Conservation (phyloP, 2,797 vertebrate genomes). For the Leptodactylus fallax region DNA sequence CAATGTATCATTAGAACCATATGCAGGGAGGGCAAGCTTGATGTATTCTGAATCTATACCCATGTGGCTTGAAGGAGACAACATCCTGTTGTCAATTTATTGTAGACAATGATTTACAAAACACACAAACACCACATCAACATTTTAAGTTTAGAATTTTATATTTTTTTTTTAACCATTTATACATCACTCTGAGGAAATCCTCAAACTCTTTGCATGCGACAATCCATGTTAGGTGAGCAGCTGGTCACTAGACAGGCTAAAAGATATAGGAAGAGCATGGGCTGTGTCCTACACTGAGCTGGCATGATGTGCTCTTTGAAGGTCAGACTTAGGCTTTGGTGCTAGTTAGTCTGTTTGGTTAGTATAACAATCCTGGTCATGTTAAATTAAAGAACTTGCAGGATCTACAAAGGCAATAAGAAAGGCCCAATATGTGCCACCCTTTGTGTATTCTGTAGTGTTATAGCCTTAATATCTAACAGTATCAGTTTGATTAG, state of each 20-base stretch:
- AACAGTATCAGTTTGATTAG: neutral
- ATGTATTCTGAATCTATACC: conserved; percentile 6
- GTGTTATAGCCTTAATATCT: neutral
- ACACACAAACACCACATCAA: conserved; percentile 51
- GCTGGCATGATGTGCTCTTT: conserved; percentile 34
- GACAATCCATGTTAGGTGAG: conserved; percentile 61
- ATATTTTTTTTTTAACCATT: conserved; percentile 63
- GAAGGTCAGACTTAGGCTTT: conserved; percentile 21
- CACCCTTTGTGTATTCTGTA: conserved; percentile 33
- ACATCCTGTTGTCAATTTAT: neutral
- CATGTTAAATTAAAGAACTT: conserved; percentile 15
- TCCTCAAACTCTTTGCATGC: conserved; percentile 64
- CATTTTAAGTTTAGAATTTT: conserved; percentile 59
- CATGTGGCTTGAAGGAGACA: conserved; percentile 23
- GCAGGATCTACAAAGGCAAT: conserved; percentile 39
- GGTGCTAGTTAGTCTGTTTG: conserved; percentile 30
- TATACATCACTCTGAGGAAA: conserved; percentile 64
- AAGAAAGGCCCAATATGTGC: conserved; percentile 50
- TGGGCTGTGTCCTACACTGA: conserved; percentile 27
- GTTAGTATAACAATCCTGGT: conserved; percentile 19
- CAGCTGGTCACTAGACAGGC: conserved; percentile 60
- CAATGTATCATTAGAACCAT: conserved; percentile 21
- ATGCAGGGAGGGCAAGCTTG: conserved; percentile 4
- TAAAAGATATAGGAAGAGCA: conserved; percentile 52
- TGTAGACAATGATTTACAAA: conserved; percentile 41